Evolutionary conservation across 2,888 invertebrate genomes (phyloP).

Genomic region (Dolichomitus sp.): DNA sequence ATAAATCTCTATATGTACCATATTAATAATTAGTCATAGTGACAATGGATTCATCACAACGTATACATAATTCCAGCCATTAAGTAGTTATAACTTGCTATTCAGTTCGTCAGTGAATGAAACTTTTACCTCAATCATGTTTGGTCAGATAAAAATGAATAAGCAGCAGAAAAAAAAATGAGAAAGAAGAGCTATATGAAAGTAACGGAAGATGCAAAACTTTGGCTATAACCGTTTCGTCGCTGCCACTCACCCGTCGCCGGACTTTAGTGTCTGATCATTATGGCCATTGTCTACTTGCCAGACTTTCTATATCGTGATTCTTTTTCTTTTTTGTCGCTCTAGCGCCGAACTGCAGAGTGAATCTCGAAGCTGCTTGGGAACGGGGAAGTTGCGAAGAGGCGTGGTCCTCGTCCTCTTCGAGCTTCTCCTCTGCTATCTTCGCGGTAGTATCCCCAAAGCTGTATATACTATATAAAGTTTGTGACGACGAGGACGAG

Average conservation of each 20-base stretch:
- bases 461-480: slow-evolving; percentile 49
- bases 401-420: slow-evolving; percentile 53
- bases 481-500: slow-evolving; percentile 43
- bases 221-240: slow-evolving; percentile 7
- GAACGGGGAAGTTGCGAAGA: slow-evolving; percentile 49
- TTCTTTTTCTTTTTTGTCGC: slow-evolving; percentile 27
- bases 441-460: slow-evolving; percentile 15
- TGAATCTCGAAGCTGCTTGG: slow-evolving; percentile 59
- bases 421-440: slow-evolving; percentile 30
- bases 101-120: too few relatives aligned
- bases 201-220: neutral
- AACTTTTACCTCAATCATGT: too few relatives aligned
- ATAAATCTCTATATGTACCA: too few relatives aligned
- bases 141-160: neutral
- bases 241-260: neutral
- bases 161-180: neutral
- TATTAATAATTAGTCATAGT: too few relatives aligned
- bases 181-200: neutral
- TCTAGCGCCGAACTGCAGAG: slow-evolving; percentile 9
- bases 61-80: too few relatives aligned
- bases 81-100: too few relatives aligned
- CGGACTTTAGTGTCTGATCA: slow-evolving; percentile 25
- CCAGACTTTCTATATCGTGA: neutral
- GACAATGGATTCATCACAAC: too few relatives aligned
- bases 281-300: slow-evolving; percentile 55